Base-by-base conservation (phyloP, 1,140 invertebrate species). In the Centruroides sculpturatus region DNA sequence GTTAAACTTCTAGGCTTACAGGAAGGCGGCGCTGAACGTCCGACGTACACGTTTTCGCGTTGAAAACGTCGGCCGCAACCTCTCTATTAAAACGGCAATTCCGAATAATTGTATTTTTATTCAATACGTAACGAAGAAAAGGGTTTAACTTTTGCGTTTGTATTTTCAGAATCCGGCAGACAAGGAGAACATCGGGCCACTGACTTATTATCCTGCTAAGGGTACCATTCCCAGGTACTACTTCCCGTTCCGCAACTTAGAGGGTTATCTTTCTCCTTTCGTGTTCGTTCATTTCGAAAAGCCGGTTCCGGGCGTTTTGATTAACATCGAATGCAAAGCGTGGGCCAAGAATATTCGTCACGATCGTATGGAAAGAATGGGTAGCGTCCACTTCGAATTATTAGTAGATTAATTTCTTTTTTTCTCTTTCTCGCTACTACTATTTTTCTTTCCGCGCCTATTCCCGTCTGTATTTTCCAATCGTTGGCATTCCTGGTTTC, bases 241-340 rank as follows among this genome's bases (percentile, higher is more conserved):
- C 74, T 95, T 85, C 74, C 91, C 92, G 0, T 94, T 84, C 67
- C 78, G 68, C 47, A 78, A 79, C 69, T 81, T 83, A 9, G 83
- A 85, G 68, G 89, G 88, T 41, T 94, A 94, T 69, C 76, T 89
- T 9, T 89, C 87, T 70, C 91, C 92, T 0, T 74, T 94, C 36
- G 85, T 94, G 11, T 89, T 90, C 62, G 81, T 92, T 10, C 84
- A 89, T 69, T 87, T 94, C 67, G 73, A 81, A 63, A 80, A 85
- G 67, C 87, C 87, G 61, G 79, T 75, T 85, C 86, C 83, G 70
- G 87, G 88, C 55, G 86, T 93, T 35, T 79, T 95, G 65, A 91
- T 96, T 76, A 93, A 94, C 78, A 88, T 95, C 75, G 91, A 94
- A 76, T 95, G 92, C 80, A 93, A 92, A 80, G 91, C 90, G 65